Percentiles rank a stretch among this genome's conserved stretches.
Conservation (phyloP, 2,888 invertebrate species). For the Acrobeloides nanus region DNA sequence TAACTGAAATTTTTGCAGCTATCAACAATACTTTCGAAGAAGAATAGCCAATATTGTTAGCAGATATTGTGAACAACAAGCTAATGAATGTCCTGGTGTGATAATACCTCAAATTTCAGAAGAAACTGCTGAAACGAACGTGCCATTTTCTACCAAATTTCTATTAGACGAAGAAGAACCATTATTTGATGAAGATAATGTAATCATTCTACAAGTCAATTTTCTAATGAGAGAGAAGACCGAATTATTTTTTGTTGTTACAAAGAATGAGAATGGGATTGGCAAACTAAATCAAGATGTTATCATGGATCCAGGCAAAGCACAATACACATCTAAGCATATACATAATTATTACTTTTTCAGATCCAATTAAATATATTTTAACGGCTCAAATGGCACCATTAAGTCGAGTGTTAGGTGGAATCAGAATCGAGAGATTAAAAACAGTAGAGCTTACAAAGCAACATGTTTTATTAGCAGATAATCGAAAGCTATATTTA, state of each 20-base stretch:
- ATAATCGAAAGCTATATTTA: constrained; percentile 9
- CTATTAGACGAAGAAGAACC: constrained; percentile 35
- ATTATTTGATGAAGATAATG: constrained; percentile 38
- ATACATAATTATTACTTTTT: too few relatives aligned
- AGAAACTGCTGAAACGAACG: constrained; percentile 18
- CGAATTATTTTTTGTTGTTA: constrained; percentile 37
- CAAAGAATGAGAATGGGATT: constrained; percentile 19
- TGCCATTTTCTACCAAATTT: constrained; percentile 19
- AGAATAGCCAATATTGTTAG: constrained; percentile 44
- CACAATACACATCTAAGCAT: too few relatives aligned
- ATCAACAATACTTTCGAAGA: constrained; percentile 46
- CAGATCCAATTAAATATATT: constrained; percentile 47
- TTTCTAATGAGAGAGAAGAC: constrained; percentile 32
- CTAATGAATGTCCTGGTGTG: constrained; percentile 45
- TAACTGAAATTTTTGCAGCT: too few relatives aligned
- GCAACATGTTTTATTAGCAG: background rate
- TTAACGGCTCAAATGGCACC: constrained; percentile 32
- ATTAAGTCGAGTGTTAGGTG: constrained; percentile 46
- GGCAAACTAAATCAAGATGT: constrained; percentile 15
- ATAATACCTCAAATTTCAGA: too few relatives aligned
- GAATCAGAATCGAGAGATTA: constrained; percentile 35
- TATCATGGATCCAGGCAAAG: constrained; percentile 20
- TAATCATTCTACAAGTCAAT: constrained; percentile 41
- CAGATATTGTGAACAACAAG: constrained; percentile 39
- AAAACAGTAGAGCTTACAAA: constrained; percentile 10